Conservation (phyloP, 2,888 invertebrate genomes). For the Bhutanitis thaidina region DNA sequence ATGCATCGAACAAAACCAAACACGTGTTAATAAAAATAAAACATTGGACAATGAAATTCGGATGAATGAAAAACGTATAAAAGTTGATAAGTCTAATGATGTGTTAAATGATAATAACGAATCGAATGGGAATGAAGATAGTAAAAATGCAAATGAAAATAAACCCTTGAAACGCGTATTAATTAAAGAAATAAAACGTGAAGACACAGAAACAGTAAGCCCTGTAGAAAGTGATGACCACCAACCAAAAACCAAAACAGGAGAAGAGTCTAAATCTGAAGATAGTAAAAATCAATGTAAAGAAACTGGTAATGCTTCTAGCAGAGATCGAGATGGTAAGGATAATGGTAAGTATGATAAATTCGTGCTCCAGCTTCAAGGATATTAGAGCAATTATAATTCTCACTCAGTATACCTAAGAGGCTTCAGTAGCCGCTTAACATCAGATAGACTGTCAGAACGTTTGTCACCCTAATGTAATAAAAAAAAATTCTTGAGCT, state of each 20-base stretch:
- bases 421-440: too few relatives aligned
- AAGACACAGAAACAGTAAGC: background rate
- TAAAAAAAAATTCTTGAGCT: too few relatives aligned
- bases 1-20: slow-evolving; percentile 18
- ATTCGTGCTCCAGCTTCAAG: too few relatives aligned
- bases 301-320: background rate
- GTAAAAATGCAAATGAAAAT: background rate
- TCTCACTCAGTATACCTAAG: too few relatives aligned
- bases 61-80: background rate
- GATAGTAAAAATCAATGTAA: slow-evolving; percentile 14
- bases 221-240: background rate
- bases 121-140: background rate
- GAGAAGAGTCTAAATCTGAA: slow-evolving; percentile 19
- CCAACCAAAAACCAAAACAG: background rate
- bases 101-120: background rate
- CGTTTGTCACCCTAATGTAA: too few relatives aligned
- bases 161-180: slow-evolving; percentile 2
- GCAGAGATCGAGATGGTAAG: background rate
- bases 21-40: background rate
- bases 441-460: too few relatives aligned
- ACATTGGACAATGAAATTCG: background rate
- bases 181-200: slow-evolving; percentile 20
- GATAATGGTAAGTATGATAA: background rate
- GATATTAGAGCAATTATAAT: too few relatives aligned
- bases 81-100: background rate